Base-by-base conservation (phyloP, 2,888 invertebrate genomes). In the Rhopalosiphum nymphaeae region DNA sequence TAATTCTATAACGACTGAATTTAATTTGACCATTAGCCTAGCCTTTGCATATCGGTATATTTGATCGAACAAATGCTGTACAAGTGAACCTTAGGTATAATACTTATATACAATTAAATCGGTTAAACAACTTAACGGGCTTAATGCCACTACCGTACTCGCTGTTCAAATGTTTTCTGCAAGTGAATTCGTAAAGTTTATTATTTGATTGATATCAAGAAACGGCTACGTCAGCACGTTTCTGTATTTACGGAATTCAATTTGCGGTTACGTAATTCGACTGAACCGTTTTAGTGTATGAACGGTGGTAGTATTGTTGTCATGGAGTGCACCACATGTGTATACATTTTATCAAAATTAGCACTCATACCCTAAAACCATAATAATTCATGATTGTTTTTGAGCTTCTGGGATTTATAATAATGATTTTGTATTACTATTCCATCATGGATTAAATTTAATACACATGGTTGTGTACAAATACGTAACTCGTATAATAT, bases 351-450 rank as follows among this genome's bases (percentile, higher is more conserved):
- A 61, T 16, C 13, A 36, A 78, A 29, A 78, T 29, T 46, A 49
- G 5, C 36, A 36, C 26, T 78, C 78, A 26, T 26, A 53, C 3
- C 85, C 13, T 78, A 49, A 78, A 78, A 91, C 78, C 26, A n/a
- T 44, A 91, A 86, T 85, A 86, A 85, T 29, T n/a, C 85, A 56
- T n/a, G 56, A 91, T 91, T 36, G 85, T n/a, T n/a, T 91, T 91
- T 13, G 85, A n/a, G 44, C 56, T 57, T 44, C 57, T 11, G 56
- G 49, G 85, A 56, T 91, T 84, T 84, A 53, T 53, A 85, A 53
- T 25, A 56, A 56, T 53, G 85, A 85, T 91, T 91, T 84, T 29
- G n/a, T n/a, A 29, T 44, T 29, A 42, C 42, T 61, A 46, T 89
- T 49, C 53, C n/a, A 5, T 2, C 16, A 56, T 25, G 26, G 42